Base-by-base conservation (phyloP, 2,113 vertebrate genomes). In the Mixornis gularis region DNA sequence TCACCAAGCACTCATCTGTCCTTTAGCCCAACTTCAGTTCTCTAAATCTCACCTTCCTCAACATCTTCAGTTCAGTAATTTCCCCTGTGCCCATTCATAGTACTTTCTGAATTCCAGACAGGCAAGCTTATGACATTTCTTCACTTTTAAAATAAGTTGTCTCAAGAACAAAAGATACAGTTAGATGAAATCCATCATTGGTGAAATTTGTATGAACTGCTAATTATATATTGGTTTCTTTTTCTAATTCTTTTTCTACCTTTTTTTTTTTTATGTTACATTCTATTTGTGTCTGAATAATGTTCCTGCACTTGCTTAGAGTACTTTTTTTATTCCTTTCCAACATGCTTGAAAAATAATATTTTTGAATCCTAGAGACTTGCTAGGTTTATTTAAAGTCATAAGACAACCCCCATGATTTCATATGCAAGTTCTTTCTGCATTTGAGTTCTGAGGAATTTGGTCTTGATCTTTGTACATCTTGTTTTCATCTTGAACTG, bases 1-100 rank as follows among this genome's bases (percentile, higher is more conserved):
- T 17, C 29, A 59, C 30, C 49, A 36, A 0, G 0, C 13, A 36
- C 7, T 41, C 13, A 4, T 41, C 41, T 25, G 6, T 30, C 22
- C 6, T 88, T 88, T 78, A 46, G 25, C 3, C 12, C 16, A 72
- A 15, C 22, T 59, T 55, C 32, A 41, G 4, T 53, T 90, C 32
- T 78, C 53, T 55, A 69, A 59, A 85, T 18, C 11, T 64, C 21
- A 72, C 24, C 19, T 55, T 82, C 36, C 22, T 81, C 25, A 88
- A 8, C 7, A 55, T 24, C 26, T 78, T 81, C 74, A 55, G 21
- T 44, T 77, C 53, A 68, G 9, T 30, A 41, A 59, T 55, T 68
- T 59, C 10, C 11, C 9, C 17, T 68, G 21, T 36, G 56, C 10
- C 8, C 13, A 24, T n/a, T 53, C 3, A 63, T 66, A 80, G 8